Evolutionary conservation across 2,888 invertebrate genomes (phyloP).

Genomic region (Branchipolynoe longqiensis): DNA sequence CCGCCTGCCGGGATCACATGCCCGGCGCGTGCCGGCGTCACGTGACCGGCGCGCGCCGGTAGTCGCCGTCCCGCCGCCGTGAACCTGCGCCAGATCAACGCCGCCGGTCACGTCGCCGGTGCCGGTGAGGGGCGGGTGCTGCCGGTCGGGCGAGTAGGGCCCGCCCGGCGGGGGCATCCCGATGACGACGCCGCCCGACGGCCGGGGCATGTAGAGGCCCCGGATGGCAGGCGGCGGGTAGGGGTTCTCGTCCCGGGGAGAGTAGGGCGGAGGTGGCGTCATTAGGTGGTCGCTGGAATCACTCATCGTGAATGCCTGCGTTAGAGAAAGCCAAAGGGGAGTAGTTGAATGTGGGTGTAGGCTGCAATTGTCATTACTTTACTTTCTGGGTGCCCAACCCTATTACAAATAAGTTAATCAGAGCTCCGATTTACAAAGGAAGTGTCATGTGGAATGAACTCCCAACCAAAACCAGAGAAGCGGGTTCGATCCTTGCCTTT

Average conservation of each 20-base stretch:
- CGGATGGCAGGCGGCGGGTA: neutral
- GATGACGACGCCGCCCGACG: conserved; percentile 11
- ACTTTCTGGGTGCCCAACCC: too few relatives aligned
- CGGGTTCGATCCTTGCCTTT: too few relatives aligned
- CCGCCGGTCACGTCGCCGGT: neutral
- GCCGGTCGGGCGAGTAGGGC: neutral
- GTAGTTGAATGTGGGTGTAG: too few relatives aligned
- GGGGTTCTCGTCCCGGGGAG: conserved; percentile 52
- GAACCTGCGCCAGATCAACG: conserved; percentile 2
- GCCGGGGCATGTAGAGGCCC: conserved; percentile 37
- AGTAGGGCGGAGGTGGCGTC: conserved; percentile 54
- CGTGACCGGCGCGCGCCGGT: neutral
- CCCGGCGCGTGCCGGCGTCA: neutral
- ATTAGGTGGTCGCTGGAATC: conserved; percentile 46
- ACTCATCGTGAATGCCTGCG: conserved; percentile 38
- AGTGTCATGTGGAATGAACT: too few relatives aligned
- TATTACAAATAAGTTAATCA: too few relatives aligned
- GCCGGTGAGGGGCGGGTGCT: neutral
- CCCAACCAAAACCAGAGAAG: too few relatives aligned
- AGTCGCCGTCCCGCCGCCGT: neutral
- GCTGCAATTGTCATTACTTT: too few relatives aligned
- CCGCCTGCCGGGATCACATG: neutral
- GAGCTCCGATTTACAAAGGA: too few relatives aligned
- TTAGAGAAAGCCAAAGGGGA: too few relatives aligned
- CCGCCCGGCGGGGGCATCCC: conserved; percentile 18